Conservation (phyloP, 2,888 invertebrate genomes). For the Metallyticus violacea region DNA sequence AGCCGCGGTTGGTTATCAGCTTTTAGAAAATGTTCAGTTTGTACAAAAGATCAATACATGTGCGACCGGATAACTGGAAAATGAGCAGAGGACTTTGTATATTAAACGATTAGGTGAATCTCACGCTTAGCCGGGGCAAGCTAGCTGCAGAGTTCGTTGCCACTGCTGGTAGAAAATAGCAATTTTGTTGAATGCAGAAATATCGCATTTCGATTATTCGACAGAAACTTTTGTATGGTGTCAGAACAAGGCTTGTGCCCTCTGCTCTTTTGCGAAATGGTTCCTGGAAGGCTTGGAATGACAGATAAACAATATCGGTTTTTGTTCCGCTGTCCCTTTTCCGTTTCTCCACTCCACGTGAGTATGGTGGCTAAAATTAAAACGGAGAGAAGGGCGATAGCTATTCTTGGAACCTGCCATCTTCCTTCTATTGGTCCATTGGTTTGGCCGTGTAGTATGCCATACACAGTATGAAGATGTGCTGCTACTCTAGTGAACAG, state of each 20-base stretch:
- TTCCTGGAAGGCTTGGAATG: background rate
- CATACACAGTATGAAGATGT: background rate
- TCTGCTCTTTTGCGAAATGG: background rate
- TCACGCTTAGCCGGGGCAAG: no score
- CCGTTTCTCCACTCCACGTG: background rate
- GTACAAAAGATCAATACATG: no score
- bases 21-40: no score
- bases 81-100: no score
- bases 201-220: background rate
- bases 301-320: background rate
- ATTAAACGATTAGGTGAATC: no score
- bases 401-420: background rate
- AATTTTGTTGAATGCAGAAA: background rate
- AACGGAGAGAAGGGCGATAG: background rate
- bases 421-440: background rate
- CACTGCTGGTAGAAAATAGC: background rate
- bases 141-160: no score
- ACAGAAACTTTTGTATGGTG: background rate
- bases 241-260: background rate
- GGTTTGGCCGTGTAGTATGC: background rate
- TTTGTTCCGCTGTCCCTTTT: background rate
- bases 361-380: background rate
- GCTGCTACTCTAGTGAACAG: background rate
- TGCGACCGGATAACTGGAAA: no score
- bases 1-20: no score